These are phyloP conservation scores for Luffia ferchaultella DNA, from an alignment of 2,888 invertebrate species.

Conservation along the genomic window DNA sequence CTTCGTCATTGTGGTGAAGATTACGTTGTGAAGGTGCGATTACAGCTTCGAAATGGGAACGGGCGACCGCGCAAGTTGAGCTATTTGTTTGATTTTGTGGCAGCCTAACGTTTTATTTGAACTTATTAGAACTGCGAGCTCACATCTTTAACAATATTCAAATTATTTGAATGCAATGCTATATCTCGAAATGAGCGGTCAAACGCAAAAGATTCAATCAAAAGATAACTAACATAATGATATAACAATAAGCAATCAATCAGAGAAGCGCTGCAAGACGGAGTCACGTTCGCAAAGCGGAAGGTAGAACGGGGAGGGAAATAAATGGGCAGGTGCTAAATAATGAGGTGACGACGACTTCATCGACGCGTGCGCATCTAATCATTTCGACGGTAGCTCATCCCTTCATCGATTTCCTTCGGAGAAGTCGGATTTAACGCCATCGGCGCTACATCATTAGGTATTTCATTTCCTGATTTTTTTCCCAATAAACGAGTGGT, in stretches of 20 bases:
- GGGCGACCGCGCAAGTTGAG: conserved; percentile 28
- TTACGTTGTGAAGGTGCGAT: conserved; percentile 25
- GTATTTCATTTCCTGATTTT: not conserved
- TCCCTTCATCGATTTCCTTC: conserved; percentile 29
- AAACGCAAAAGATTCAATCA: too few species aligned
- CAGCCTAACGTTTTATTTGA: not conserved
- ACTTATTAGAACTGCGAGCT: not conserved
- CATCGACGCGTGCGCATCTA: conserved; percentile 50
- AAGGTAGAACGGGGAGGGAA: conserved; percentile 7
- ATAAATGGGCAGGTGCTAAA: conserved; percentile 37
- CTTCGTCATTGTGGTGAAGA: conserved; percentile 38
- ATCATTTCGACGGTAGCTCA: conserved; percentile 36
- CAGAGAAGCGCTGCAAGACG: too few species aligned
- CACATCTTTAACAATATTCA: too few species aligned
- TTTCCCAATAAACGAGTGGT: not conserved
- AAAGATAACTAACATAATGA: too few species aligned
- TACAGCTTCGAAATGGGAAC: conserved; percentile 22
- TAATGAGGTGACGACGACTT: conserved; percentile 36
- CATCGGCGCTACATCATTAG: conserved; percentile 3
- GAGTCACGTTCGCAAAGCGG: too few species aligned
- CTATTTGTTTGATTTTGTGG: conserved; percentile 26
- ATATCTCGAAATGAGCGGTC: too few species aligned
- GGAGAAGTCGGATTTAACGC: conserved; percentile 28
- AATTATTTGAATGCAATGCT: too few species aligned
- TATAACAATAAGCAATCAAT: too few species aligned